Base-by-base conservation (phyloP, 2,888 invertebrate species). In the Calameuta pallipes region DNA sequence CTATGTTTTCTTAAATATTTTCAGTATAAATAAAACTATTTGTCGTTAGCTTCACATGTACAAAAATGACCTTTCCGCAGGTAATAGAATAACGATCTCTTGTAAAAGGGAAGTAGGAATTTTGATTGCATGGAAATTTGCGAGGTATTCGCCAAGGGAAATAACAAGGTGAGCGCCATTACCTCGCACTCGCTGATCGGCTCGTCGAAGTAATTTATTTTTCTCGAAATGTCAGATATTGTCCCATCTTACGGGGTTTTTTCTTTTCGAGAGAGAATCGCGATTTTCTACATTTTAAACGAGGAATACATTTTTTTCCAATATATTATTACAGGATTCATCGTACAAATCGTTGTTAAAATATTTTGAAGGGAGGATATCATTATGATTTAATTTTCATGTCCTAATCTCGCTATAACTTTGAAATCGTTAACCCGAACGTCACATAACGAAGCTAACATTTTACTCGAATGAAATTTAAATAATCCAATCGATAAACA, bases 311-410 rank as follows among this genome's bases (percentile, higher is more conserved):
- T 75, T 78, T 83, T 84, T 84, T 85, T 78, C 37, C 74, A 75
- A 78, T 69, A 78, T 80, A 77, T 79, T 81, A 78, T 79, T 69
- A 23, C 56, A 15, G 41, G 23, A n/a, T 33, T 13, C 41, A 56
- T 23, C 41, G 41, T 56, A 56, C 1, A 56, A 68, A 34, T 69
- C 75, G 34, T 15, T 9, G 23, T 34, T 69, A 36, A 33, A 75
- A 75, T 69, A 34, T 34, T 36, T 33, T 73, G 77, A 12, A 73
- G 73, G 81, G 74, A 1, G 82, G 83, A 88, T 88, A 87, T 89
- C 89, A 89, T 90, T 89, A 90, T 90, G 88, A 88, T 87, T 89
- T 87, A 87, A 89, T 90, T 88, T 85, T 85, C 85, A 73, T 76
- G 75, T 81, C 79, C 77, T 78, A 71, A 80, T 80, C 79, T 78